Evolutionary conservation across 2,113 vertebrate genomes (phyloP).

Genomic region (Siphamia tubifer): DNA sequence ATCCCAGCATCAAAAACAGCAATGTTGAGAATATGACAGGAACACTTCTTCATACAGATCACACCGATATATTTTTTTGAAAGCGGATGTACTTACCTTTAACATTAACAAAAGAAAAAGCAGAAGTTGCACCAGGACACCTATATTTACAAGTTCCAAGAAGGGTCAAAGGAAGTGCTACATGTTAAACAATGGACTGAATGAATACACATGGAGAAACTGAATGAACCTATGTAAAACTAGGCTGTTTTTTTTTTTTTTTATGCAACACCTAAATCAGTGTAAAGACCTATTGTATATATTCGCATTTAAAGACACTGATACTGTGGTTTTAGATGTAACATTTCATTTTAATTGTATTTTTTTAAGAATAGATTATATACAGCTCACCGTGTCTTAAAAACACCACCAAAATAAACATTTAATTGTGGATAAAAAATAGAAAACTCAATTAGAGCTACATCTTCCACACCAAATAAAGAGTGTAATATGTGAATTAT

Average conservation of each 20-base stretch:
- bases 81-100: conserved; percentile 16
- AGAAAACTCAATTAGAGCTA: too few species aligned
- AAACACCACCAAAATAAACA: too few species aligned
- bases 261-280: too few species aligned
- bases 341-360: too few species aligned
- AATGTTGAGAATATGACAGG: background rate
- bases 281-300: too few species aligned
- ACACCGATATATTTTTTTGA: background rate
- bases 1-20: background rate
- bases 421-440: too few species aligned
- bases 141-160: background rate
- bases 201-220: background rate
- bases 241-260: background rate
- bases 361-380: too few species aligned
- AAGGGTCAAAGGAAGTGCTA: conserved; percentile 12
- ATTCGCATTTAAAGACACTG: too few species aligned
- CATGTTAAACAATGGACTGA: background rate
- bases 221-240: background rate
- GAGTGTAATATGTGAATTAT: too few species aligned
- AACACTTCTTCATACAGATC: conserved; percentile 10
- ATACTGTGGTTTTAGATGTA: too few species aligned
- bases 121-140: conserved; percentile 4
- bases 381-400: too few species aligned
- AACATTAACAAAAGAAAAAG: conserved; percentile 27
- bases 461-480: too few species aligned